phyloP scores from a whole-genome alignment of 2,888 invertebrate genomes.

The Acrobasis repandana region DNA sequence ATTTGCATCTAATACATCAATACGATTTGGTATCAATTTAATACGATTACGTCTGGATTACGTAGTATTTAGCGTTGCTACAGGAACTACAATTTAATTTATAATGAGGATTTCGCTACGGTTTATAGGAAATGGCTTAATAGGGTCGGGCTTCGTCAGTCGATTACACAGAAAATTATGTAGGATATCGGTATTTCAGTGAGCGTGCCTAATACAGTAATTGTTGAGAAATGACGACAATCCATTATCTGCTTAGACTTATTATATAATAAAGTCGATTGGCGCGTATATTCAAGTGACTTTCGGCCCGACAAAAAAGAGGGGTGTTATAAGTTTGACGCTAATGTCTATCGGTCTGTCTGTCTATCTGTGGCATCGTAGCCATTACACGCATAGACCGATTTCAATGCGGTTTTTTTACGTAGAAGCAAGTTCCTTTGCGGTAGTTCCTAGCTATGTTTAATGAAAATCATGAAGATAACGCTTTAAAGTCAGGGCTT shows the following conservation, averaged over 20 bases:
- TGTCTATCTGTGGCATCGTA: too few relatives aligned
- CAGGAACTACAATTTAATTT: constrained; percentile 38
- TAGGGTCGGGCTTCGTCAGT: constrained; percentile 3
- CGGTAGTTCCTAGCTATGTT: too few relatives aligned
- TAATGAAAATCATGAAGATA: too few relatives aligned
- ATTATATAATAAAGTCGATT: too few relatives aligned
- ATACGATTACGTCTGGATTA: constrained; percentile 37
- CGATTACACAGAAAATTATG: constrained; percentile 18
- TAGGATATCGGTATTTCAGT: constrained; percentile 12
- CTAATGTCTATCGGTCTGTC: too few relatives aligned
- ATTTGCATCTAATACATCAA: constrained; percentile 30
- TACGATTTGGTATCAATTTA: constrained; percentile 35
- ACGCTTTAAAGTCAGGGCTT: too few relatives aligned
- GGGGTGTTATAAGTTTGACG: too few relatives aligned
- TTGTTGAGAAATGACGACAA: not conserved
- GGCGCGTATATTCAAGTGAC: too few relatives aligned
- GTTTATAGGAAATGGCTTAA: constrained; percentile 24
- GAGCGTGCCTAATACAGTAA: constrained; percentile 4
- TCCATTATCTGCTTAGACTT: not conserved
- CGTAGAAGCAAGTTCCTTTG: too few relatives aligned
- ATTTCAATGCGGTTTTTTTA: too few relatives aligned
- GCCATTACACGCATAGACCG: too few relatives aligned
- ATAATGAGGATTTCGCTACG: constrained; percentile 29
- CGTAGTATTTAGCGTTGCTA: constrained; percentile 31
- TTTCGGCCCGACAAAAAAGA: too few relatives aligned